Evolutionary conservation across 2,797 vertebrate species (phyloP), one percentile per base, ranked within the genome.

Genomic region (Poliocrania exsul): DNA sequence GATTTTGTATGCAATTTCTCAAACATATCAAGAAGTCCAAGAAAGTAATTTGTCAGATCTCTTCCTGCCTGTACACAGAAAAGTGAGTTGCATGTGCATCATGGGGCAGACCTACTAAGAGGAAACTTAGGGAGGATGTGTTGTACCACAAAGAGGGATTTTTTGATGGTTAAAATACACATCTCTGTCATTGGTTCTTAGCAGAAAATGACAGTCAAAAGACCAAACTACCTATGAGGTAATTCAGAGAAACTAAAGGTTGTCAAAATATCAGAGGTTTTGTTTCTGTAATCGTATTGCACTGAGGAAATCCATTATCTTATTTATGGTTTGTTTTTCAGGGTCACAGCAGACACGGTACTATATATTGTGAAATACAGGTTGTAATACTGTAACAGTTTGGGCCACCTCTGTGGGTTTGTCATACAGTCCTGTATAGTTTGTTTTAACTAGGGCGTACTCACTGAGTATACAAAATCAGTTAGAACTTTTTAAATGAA

Each of bases 101-200:
- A 80, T 10, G 29, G 66, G 66, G 33, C 92, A 92, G 84, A 86
- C 31, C 51, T 64, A n/a, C 33, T 42, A 44, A 71, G 81, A 88
- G 95, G 92, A 97, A 94, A 83, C 20, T 40, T 12, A 35, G 24
- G 77, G 79, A 95, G 91, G 84, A 89, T 65, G 81, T 74, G 77
- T 88, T 38, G 23, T 58, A 83, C 88, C 50, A 18, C 85, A 96
- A 88, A 82, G 84, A 80, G 92, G 49, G 81, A 93, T 60, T 58
- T 96, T 95, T 96, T 88, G 66, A 90, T 89, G 84, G 92, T 93
- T 90, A 90, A 82, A 87, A 82, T 42, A 60, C 81, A 92, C 79
- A 97, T 79, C 84, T 97, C 96, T 90, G 86, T 82, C 89, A 83
- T 84, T 60, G 77, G 57, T 61, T 88, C 89, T 79, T 88, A 67